Percentiles rank a stretch among this genome's conserved stretches.
Evolutionary conservation across 1,140 invertebrate species (phyloP).

Genomic region (Caerostris extrusa): DNA sequence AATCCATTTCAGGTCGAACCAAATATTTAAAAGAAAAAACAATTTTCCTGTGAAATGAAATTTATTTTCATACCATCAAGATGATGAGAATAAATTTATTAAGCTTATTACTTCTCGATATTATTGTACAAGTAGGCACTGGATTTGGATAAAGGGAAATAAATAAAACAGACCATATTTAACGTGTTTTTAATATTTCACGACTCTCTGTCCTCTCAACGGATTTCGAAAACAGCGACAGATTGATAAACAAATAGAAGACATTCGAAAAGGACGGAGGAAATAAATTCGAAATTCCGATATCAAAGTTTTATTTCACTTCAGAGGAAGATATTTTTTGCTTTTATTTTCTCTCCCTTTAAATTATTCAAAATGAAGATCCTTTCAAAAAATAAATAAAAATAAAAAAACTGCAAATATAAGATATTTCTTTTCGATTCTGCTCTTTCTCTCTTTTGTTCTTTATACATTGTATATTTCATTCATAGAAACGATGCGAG

Average conservation of each 20-base stretch:
- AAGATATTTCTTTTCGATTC: neutral
- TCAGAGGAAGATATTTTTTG: too few relatives aligned
- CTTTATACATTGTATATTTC: slow-evolving; percentile 27
- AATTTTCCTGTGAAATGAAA: neutral
- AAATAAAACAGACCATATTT: neutral
- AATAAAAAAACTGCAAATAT: too few relatives aligned
- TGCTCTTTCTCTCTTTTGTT: slow-evolving; percentile 12
- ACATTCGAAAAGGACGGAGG: slow-evolving; percentile 19
- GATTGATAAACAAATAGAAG: slow-evolving; percentile 52
- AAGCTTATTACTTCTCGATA: neutral
- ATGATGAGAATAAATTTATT: neutral
- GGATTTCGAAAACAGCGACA: slow-evolving; percentile 17
- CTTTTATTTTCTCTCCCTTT: too few relatives aligned
- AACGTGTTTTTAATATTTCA: slow-evolving; percentile 51
- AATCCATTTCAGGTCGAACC: too few relatives aligned
- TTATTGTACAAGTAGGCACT: neutral
- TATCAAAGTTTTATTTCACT: slow-evolving; percentile 9
- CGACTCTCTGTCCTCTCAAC: neutral
- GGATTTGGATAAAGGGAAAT: neutral
- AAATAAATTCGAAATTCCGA: slow-evolving; percentile 59
- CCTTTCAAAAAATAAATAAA: too few relatives aligned
- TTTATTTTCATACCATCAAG: neutral
- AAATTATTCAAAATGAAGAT: too few relatives aligned
- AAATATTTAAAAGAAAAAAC: too few relatives aligned
- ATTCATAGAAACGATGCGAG: neutral